Conservation (phyloP, 2,888 invertebrate genomes). For the Prosapia bicincta region DNA sequence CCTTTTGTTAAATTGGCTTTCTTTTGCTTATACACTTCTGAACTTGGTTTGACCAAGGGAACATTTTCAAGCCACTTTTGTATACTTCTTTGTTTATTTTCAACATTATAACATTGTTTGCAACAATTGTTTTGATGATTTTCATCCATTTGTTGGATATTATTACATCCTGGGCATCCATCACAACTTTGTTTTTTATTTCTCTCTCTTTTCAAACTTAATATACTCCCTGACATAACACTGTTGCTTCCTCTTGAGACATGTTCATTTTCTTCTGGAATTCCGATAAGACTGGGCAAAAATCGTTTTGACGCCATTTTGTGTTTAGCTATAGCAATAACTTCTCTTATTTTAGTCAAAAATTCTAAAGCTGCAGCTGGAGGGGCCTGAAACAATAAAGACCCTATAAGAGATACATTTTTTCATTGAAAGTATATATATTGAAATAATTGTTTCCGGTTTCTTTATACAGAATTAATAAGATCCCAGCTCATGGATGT, state of each 20-base stretch:
- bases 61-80: conserved; percentile 74
- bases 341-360: conserved; percentile 82
- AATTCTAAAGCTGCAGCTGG: conserved; percentile 90
- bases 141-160: neutral
- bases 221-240: conserved; percentile 18
- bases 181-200: conserved; percentile 16
- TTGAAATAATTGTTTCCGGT: too few species aligned
- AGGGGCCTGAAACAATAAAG: conserved; percentile 64
- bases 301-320: conserved; percentile 82
- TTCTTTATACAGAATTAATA: too few species aligned
- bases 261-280: conserved; percentile 69
- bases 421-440: too few species aligned
- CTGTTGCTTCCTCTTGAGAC: neutral
- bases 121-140: conserved; percentile 9
- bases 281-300: conserved; percentile 71
- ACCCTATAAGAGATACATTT: too few species aligned
- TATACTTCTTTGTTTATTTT: conserved; percentile 71
- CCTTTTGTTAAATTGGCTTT: conserved; percentile 19
- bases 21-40: neutral
- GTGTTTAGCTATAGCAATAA: conserved; percentile 83
- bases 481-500: too few species aligned
- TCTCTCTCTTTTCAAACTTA: conserved; percentile 10
- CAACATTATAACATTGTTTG: conserved; percentile 46
- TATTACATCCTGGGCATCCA: conserved; percentile 33
- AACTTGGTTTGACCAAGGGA: conserved; percentile 44